Evolutionary conservation across 2,797 vertebrate species (phyloP).

Genomic region (Syngnathus rostellatus): DNA sequence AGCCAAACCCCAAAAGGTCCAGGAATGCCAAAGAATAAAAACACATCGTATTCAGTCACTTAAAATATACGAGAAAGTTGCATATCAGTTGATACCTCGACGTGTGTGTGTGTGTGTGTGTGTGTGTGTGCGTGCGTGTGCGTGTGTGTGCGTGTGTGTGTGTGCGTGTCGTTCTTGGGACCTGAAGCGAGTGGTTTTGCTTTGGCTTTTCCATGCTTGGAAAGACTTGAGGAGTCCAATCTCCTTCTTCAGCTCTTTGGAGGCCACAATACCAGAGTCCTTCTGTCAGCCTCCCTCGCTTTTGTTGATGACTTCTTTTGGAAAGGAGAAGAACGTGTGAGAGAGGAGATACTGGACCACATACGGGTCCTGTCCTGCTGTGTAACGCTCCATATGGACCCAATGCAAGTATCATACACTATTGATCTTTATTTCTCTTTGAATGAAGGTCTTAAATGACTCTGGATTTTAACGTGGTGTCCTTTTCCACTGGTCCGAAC

Average conservation of each 20-base stretch:
- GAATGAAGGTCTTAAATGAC: no score
- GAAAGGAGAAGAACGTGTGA: slow-evolving; percentile 66
- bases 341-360: no score
- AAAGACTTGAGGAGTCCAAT: slow-evolving; percentile 53
- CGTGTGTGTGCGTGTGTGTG: slow-evolving; percentile 7
- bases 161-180: slow-evolving; percentile 49
- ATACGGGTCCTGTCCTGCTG: no score
- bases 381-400: no score
- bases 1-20: background rate
- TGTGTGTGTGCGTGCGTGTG: slow-evolving; percentile 28
- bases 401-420: no score
- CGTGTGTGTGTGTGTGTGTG: background rate
- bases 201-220: slow-evolving; percentile 44
- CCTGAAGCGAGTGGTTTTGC: slow-evolving; percentile 39
- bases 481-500: no score
- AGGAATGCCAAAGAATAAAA: background rate
- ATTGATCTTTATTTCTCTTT: no score
- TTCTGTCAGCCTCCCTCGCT: slow-evolving; percentile 54
- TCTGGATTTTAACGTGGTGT: no score
- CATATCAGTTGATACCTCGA: no score
- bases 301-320: slow-evolving; percentile 78
- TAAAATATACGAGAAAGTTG: slow-evolving; percentile 8
- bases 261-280: slow-evolving; percentile 59
- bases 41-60: background rate
- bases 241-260: slow-evolving; percentile 65